Evolutionary conservation across 1,140 invertebrate species (phyloP).

Genomic region (Rhyacophila brunnea): DNA sequence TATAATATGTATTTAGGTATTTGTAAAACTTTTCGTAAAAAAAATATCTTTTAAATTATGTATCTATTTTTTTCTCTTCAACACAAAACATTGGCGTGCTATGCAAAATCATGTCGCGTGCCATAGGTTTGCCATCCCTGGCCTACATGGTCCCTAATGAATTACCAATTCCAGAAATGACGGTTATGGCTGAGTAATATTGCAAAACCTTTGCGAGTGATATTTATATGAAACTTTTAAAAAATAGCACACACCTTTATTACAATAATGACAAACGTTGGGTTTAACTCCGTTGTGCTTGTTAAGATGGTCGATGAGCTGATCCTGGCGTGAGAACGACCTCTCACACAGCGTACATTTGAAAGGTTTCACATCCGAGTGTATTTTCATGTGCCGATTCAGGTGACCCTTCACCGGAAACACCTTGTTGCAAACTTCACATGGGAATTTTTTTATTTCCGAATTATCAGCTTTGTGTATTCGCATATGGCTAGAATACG

Average conservation of each 20-base stretch:
- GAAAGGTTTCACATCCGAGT: constrained; percentile 40
- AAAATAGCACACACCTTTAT: constrained; percentile 47
- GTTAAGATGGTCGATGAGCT: constrained; percentile 56
- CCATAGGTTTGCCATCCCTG: no score
- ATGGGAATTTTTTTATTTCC: constrained; percentile 37
- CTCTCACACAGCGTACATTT: constrained; percentile 52
- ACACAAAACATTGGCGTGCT: no score
- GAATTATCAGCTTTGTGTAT: constrained; percentile 37
- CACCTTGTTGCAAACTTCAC: constrained; percentile 43
- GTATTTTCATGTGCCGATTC: constrained; percentile 45
- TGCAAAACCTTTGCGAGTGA: no score
- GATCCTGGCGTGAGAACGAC: constrained; percentile 56
- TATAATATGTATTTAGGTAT: no score
- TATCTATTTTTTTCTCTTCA: no score
- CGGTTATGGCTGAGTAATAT: no score
- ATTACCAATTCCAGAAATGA: no score
- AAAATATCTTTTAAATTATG: no score
- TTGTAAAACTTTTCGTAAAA: no score
- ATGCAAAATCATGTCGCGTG: no score
- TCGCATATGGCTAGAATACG: constrained; percentile 40
- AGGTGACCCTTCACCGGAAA: constrained; percentile 44
- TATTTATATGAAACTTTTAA: no score
- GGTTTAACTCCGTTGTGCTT: constrained; percentile 58
- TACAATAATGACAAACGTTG: constrained; percentile 58
- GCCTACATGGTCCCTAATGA: no score